Conservation (phyloP, 2,113 vertebrate species). For the Dipodomys ordii region DNA sequence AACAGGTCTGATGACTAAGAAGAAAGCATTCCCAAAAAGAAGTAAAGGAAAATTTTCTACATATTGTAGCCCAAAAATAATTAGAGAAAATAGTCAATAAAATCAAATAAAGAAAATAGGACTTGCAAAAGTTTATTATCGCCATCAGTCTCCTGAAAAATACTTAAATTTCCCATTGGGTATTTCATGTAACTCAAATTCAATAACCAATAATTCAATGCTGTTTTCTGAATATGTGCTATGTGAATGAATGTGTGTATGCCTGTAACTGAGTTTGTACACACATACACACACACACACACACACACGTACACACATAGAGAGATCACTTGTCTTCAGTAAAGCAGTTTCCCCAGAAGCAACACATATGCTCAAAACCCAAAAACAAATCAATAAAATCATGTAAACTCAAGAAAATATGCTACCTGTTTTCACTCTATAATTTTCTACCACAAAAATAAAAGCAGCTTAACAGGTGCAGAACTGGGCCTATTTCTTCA, state of each 20-base stretch:
- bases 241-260: neutral
- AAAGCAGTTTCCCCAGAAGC: neutral
- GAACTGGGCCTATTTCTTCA: neutral
- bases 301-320: neutral
- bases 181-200: conserved; percentile 17
- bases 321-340: neutral
- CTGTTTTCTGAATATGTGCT: neutral
- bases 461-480: neutral
- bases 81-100: neutral
- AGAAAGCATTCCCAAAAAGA: neutral
- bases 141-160: conserved; percentile 9
- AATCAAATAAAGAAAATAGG: neutral
- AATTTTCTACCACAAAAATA: conserved; percentile 26
- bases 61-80: neutral
- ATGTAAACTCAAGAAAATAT: conserved; percentile 25
- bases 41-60: neutral
- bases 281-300: no score
- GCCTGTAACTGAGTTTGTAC: neutral
- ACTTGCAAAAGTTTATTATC: neutral
- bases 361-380: neutral
- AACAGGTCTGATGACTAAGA: neutral
- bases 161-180: neutral
- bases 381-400: neutral
- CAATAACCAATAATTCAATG: neutral
- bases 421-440: neutral